Conservation (phyloP, 2,888 invertebrate genomes). For the Oxycera nigricornis region DNA sequence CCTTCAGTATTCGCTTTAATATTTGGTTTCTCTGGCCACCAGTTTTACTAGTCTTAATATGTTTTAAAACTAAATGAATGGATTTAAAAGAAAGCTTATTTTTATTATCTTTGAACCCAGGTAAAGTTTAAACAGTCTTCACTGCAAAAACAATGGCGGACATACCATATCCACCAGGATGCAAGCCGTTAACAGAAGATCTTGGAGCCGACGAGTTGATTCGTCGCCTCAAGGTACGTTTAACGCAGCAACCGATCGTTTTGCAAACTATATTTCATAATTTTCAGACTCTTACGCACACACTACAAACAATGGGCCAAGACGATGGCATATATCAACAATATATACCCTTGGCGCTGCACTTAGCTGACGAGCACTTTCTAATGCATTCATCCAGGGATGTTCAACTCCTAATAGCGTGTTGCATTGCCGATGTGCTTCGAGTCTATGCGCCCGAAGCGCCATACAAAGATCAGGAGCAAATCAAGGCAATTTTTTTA, state of each 20-base stretch:
- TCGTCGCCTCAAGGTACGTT: slow-evolving; percentile 83
- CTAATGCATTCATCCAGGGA: slow-evolving; percentile 88
- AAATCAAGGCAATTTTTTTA: slow-evolving; percentile 89
- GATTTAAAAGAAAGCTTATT: too few species aligned
- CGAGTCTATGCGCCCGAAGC: slow-evolving; percentile 97
- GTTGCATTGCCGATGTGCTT: slow-evolving; percentile 96
- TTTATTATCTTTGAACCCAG: background rate
- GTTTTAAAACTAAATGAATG: too few species aligned
- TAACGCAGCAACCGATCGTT: background rate
- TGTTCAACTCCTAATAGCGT: slow-evolving; percentile 93
- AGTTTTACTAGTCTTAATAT: too few species aligned
- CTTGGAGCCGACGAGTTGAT: slow-evolving; percentile 95
- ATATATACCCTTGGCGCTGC: slow-evolving; percentile 89
- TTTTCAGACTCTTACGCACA: slow-evolving; percentile 82
- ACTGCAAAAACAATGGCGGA: slow-evolving; percentile 72
- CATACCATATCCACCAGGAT: slow-evolving; percentile 93
- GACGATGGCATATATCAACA: slow-evolving; percentile 94
- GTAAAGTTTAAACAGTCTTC: background rate
- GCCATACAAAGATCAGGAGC: slow-evolving; percentile 94
- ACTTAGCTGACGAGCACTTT: slow-evolving; percentile 92
- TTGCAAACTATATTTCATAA: background rate
- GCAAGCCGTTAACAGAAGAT: slow-evolving; percentile 93
- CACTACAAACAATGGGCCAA: slow-evolving; percentile 95
- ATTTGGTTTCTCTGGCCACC: too few species aligned
- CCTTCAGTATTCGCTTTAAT: too few species aligned